Base-by-base conservation (phyloP, 2,113 vertebrate species). In the Misgurnus anguillicaudatus region DNA sequence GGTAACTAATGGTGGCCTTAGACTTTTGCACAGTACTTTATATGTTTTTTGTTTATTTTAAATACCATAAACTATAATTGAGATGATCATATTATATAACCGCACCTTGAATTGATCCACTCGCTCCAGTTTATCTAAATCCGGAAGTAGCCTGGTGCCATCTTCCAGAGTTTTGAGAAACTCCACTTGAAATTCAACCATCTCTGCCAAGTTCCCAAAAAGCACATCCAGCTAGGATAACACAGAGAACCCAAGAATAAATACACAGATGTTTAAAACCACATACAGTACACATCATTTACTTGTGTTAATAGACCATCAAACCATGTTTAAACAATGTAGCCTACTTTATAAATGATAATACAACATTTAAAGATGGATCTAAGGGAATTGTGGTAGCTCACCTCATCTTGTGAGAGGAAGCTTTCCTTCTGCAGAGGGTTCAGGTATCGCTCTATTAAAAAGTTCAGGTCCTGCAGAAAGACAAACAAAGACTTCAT, bases 371-470 rank as follows among this genome's bases (percentile, higher is more conserved):
- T 16, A 51, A 51, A 51, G 24, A 14, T 4, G 0, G 11, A 51
- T 51, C 48, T 21, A 31, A 31, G 1, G 24, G 24, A 24, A 24
- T 31, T 31, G 24, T 31, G 24, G 4, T 55, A 68, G 53, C 82
- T 38, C 94, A 99, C 98, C 95, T 99, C 98, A 89, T 99, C 97
- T 70, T 95, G 95, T 11, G 95, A 94, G n/a, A 99, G 96, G 86
- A 99, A 98, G 0, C 92, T 94, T 83, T 99, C 95, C 69, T 96
- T 95, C 69, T 98, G 96, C 73, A 99, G 89, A 74, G 98, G 97
- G 75, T 94, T 96, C 84, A 98, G 85, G 85, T 99, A 99, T 88
- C 94, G 90, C 83, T 98, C 96, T 86, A 99, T 98, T 7, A 99
- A 92, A 87, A 93, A 97, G 79, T 93, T 94, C 79, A 99, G 89